Evolutionary conservation across 2,113 vertebrate species (phyloP), one percentile per base, ranked within the genome.

Genomic region (Apodemus sylvaticus): DNA sequence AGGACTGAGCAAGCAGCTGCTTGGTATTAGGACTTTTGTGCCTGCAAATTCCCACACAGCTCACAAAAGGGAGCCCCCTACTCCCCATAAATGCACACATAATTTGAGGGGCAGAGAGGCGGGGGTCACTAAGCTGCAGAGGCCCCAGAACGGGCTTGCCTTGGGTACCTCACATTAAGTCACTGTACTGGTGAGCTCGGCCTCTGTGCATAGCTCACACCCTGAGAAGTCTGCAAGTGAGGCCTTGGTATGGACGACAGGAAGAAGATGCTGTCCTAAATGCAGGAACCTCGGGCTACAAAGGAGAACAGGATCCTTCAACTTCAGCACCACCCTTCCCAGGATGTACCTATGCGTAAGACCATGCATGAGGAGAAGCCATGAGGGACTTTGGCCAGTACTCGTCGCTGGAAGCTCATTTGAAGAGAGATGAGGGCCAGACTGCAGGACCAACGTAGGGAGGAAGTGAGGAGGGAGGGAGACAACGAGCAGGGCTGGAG

Each of bases 1-100:
- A 13, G 11, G 4, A n/a, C 9, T 16, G 12, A 85, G n/a, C 42
- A 45, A 42, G 7, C 5, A 86, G 79, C 45, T 53, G 68, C 51
- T 1, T 39, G n/a, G 8, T 19, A 12, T 62, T 86, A 2, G 55
- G 87, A 3, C 0, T 0, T 53, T 51, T 82, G 77, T 34, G 31
- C 45, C n/a, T 31, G 42, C 19, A 39, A 74, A 24, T 60, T 78
- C 66, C 34, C 86, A 39, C 9, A 3, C 20, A 29, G 60, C 39
- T 71, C 58, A 68, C 48, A 13, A 92, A 93, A 71, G 42, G 64
- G n/a, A 16, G 8, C 36, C 9, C 6, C n/a, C 45, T 92, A 5
- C 3, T 68, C 42, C 51, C 45, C 55, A 85, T 24, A 58, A 64
- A 68, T 58, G 76, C 66, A 60, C n/a, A 58, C 22, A 19, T n/a